Evolutionary conservation across 2,888 invertebrate species (phyloP).

Genomic region (Chirona hameri): DNA sequence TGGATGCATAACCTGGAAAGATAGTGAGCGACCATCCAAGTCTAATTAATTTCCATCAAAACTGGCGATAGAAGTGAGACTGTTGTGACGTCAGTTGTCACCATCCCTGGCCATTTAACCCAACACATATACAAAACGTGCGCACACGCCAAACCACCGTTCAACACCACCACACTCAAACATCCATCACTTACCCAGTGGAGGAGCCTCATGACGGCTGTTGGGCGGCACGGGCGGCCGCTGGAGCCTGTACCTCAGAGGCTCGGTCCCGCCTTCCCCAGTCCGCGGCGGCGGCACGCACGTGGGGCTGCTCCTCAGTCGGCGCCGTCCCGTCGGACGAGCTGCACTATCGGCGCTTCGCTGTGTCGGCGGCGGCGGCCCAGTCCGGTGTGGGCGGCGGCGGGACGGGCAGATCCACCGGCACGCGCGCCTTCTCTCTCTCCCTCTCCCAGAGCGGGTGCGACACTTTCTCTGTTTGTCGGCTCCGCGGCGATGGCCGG

Average conservation of each 20-base stretch:
- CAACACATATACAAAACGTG: no score
- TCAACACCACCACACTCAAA: no score
- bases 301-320: neutral
- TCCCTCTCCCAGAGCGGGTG: neutral
- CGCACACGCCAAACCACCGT: no score
- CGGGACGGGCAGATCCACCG: conserved; percentile 1
- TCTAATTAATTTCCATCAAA: no score
- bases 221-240: neutral
- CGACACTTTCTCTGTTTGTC: neutral
- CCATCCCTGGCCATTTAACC: no score
- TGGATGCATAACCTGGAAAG: no score
- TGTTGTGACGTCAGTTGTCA: no score
- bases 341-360: neutral
- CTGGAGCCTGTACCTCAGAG: neutral
- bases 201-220: neutral
- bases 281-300: neutral
- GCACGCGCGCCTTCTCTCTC: neutral
- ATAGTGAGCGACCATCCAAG: no score
- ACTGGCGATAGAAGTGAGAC: no score
- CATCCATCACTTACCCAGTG: neutral
- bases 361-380: neutral
- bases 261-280: neutral
- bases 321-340: no score
- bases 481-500: neutral
- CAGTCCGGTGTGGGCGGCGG: neutral